Base-by-base conservation (phyloP, 2,113 vertebrate species). In the Oncorhynchus tshawytscha region DNA sequence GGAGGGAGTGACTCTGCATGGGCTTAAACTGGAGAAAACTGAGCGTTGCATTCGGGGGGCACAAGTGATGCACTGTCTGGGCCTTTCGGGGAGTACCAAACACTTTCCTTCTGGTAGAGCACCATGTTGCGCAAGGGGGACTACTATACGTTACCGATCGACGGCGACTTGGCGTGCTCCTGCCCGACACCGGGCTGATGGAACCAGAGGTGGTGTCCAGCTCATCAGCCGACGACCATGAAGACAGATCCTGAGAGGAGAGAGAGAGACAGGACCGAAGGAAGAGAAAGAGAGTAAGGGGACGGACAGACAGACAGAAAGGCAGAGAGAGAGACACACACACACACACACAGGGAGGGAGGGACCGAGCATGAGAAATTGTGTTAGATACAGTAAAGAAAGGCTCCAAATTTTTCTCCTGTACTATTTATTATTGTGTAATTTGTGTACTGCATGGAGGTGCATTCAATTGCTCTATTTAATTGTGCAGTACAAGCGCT, bases 221-320 rank as follows among this genome's bases (percentile, higher is more conserved):
- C 3, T 99, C 97, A 88, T 99, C 97, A 11, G 95, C 94, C 18
- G 97, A 98, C 1, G 97, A 98, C 96, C 97, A 99, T 4, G 97
- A 99, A 4, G 95, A 97, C 86, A 98, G 88, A 84, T 99, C 97
- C 97, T 99, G 85, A 68, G 8, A 74, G 57, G 22, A 64, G 7
- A 34, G 27, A 59, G 45, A 65, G 29, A 73, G 39, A 34, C 20
- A 70, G 72, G 24, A 15, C 18, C 12, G 18, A 49, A 27, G 65
- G 31, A 12, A 69, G 49, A 60, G 20, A 75, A 66, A 45, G 31
- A 39, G 15, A 22, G 5, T 3, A 18, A 7, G 16, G 15, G 29
- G 24, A 67, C 1, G 27, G 27, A 67, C 27, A 67, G 65, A 67
- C 27, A 67, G 65, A 31, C 24, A 8, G 65, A 67, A 67, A 31